Evolutionary conservation across 1,140 invertebrate genomes (phyloP), one percentile per base, ranked within the genome.

Genomic region (Eurytemora carolleeae): DNA sequence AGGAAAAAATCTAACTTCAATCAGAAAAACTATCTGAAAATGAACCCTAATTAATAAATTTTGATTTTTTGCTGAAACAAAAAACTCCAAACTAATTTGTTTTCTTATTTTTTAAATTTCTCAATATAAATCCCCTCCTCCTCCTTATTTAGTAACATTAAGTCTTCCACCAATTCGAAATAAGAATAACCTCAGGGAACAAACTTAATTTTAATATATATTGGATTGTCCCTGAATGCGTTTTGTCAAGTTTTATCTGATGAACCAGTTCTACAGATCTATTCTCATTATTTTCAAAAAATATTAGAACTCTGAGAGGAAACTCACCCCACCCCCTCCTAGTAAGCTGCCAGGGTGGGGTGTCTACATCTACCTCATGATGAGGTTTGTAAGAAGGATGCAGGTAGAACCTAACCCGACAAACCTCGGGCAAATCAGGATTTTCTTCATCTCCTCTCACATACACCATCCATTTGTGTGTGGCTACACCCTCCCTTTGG

Each of bases 321-420:
- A 93, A 93, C 75, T 92, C 87, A 17, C 88, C 88, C 88, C 88
- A 93, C 19, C 88, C 88, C 57, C 85, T 76, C 54, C 86, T 76
- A 0, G 81, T 81, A 54, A 93, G 69, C 69, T 89, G 83, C 76
- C 87, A 92, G 7, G 88, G 88, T 0, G 82, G 76, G 31, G 71
- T 84, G 81, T 75, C 77, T 3, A 91, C 73, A 71, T 86, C 82
- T 3, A 91, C 80, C 52, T 86, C 76, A 70, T 92, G 86, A 72
- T 89, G 83, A n/a, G 88, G 88, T 58, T 80, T 79, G 72, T 90
- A 92, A 53, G 84, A 87, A 23, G 84, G 81, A 75, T 93, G 86
- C 21, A 93, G 73, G 65, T 83, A 81, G 67, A 89, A 89, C 62
- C 81, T 76, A 58, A 88, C 82, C 75, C 84, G 86, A 22, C 79